phyloP scores from a whole-genome alignment of 1,140 invertebrate species.

The Microvelia longipes region DNA sequence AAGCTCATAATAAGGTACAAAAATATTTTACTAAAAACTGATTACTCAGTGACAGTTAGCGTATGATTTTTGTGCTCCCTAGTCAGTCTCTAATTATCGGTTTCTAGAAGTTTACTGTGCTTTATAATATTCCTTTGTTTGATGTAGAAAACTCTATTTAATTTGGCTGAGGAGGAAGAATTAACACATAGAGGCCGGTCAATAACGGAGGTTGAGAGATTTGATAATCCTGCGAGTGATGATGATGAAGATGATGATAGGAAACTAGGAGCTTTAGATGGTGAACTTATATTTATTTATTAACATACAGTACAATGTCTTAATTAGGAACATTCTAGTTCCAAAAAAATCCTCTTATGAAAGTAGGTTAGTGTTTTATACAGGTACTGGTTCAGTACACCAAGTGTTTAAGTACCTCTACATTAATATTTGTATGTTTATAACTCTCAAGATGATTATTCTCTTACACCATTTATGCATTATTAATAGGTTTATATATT shows the following conservation, averaged over 20 bases:
- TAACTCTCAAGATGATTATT: no score
- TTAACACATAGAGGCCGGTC: constrained; percentile 76
- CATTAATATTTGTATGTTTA: no score
- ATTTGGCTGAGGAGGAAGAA: constrained; percentile 72
- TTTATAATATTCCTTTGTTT: constrained; percentile 3
- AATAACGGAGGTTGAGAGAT: constrained; percentile 77
- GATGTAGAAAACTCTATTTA: constrained; percentile 52
- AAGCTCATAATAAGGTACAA: constrained; percentile 43
- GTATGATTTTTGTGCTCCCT: background rate
- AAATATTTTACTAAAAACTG: no score
- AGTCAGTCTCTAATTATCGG: background rate
- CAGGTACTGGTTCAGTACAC: no score
- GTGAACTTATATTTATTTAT: constrained; percentile 18
- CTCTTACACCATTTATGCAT: no score
- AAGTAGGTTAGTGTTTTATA: no score
- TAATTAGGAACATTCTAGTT: background rate
- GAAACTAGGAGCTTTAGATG: constrained; percentile 40
- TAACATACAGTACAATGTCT: background rate
- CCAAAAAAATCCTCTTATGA: no score
- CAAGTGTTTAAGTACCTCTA: no score
- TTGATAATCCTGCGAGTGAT: constrained; percentile 67
- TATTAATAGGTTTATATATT: no score
- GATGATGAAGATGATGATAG: constrained; percentile 55
- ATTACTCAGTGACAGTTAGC: background rate
- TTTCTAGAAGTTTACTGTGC: constrained; percentile 1